Base-by-base conservation (phyloP, 2,797 vertebrate species). In the Cuculus canorus region DNA sequence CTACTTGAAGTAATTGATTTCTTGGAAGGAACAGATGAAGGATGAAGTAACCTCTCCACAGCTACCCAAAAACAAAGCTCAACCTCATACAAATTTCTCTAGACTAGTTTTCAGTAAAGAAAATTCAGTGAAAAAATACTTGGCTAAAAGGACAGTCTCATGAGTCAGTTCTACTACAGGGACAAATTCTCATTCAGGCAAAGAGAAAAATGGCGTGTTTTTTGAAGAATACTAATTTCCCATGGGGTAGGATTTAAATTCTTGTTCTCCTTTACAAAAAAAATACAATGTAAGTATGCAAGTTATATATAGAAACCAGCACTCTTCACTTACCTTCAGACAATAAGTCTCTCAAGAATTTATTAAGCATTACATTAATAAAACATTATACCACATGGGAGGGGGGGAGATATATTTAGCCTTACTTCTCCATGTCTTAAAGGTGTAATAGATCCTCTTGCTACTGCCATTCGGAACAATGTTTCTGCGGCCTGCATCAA, bases 361-460 rank as follows among this genome's bases (percentile, higher is more conserved):
- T 47, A 47, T 37, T 86, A 82, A 79, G 28, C 17, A 79, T 27
- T 59, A 13, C 4, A 73, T 50, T 28, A 92, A 72, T n/a, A 76
- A 66, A 88, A 63, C 30, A 39, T 53, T 52, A 30, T 11, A 81
- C 10, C 16, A 90, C 21, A 21, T 9, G 19, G 47, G 11, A 17
- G 23, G 19, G 47, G 22, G 47, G 22, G 24, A 21, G 47, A 23
- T 48, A 17, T 71, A 83, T 83, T 92, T 13, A 66, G 90, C 64
- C 97, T 98, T 98, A 98, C 98, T 96, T 98, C 98, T 97, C 98
- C 98, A 3, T 98, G 97, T 96, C 97, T 98, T 95, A 98, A 96
- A 17, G 98, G 98, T 70, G 97, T 98, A 90, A 98, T 97, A 88
- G 95, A 86, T 96, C 98, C 98, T 97, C 98, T 98, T 84, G 98